Percentiles rank a stretch among this genome's conserved stretches.
phyloP scores from a whole-genome alignment of 1,140 invertebrate genomes.

The Musca domestica region DNA sequence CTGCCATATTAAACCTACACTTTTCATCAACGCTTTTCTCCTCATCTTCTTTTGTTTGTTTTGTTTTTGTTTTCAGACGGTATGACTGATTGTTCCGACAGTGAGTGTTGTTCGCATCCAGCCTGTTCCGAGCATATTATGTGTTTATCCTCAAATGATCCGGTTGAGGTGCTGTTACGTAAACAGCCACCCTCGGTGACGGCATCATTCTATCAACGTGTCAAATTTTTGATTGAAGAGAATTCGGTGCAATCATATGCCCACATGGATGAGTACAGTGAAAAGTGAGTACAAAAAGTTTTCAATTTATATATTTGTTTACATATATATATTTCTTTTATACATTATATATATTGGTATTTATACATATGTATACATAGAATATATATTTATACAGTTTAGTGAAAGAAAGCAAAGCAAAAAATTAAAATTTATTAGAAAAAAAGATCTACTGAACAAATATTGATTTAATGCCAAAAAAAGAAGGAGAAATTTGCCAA shows the following conservation, averaged over 20 bases:
- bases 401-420: background rate
- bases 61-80: constrained; percentile 71
- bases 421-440: background rate
- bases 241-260: constrained; percentile 98
- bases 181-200: constrained; percentile 95
- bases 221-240: constrained; percentile 98
- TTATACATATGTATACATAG: background rate
- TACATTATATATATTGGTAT: background rate
- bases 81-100: constrained; percentile 95
- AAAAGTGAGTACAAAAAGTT: constrained; percentile 77
- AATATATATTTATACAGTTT: background rate
- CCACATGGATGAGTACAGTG: constrained; percentile 93
- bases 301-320: constrained; percentile 14
- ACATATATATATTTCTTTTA: background rate
- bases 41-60: constrained; percentile 15
- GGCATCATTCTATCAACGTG: constrained; percentile 95
- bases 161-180: constrained; percentile 88
- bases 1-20: too few species aligned
- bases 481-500: too few species aligned
- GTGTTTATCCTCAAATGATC: constrained; percentile 92
- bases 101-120: constrained; percentile 85
- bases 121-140: constrained; percentile 86
- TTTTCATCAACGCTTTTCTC: too few species aligned
- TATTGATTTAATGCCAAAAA: too few species aligned
- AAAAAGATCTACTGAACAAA: background rate